Evolutionary conservation across 2,797 vertebrate species (phyloP).

Genomic region (Aphelocoma californica): DNA sequence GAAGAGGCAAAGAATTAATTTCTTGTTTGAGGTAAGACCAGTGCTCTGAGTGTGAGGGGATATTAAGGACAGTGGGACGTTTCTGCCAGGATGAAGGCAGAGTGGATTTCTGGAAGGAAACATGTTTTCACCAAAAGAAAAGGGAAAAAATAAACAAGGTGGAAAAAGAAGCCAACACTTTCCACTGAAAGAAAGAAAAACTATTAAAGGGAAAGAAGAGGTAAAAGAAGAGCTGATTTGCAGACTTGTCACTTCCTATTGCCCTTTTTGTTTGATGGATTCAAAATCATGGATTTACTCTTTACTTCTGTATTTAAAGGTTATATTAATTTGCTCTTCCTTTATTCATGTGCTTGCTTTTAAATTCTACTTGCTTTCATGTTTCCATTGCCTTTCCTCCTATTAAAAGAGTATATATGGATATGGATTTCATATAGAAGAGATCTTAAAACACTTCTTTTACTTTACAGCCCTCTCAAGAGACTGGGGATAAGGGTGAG

Average conservation of each 20-base stretch:
- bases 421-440: neutral
- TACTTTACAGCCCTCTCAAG: neutral
- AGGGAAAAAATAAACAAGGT: constrained; percentile 31
- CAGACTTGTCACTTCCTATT: neutral
- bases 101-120: constrained; percentile 43
- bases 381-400: neutral
- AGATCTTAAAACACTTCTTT: neutral
- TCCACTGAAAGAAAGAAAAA: constrained; percentile 22
- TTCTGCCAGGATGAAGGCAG: neutral
- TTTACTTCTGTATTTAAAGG: neutral
- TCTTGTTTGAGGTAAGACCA: neutral
- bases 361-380: neutral
- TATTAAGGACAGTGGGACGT: constrained; percentile 13
- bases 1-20: neutral
- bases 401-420: neutral
- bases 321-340: neutral
- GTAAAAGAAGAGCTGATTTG: neutral
- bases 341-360: neutral
- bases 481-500: neutral
- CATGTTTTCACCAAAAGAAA: constrained; percentile 44
- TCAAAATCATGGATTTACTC: neutral
- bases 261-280: neutral
- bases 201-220: neutral
- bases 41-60: neutral
- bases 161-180: constrained; percentile 2